Conservation (phyloP, 2,797 vertebrate genomes). For the Glyptemys insculpta region DNA sequence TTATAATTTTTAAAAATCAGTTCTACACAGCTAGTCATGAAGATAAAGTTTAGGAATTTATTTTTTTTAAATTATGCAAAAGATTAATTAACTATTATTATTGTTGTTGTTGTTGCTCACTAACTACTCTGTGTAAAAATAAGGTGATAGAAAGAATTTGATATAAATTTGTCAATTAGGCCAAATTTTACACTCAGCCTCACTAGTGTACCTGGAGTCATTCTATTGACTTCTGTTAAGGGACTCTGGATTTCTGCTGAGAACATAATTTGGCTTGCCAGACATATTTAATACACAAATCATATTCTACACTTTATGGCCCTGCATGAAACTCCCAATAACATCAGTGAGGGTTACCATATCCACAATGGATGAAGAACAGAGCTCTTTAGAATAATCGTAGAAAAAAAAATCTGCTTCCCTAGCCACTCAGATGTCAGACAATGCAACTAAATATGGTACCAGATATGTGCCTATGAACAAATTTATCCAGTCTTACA, state of each 20-base stretch:
- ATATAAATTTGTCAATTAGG: not conserved
- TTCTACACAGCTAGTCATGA: not conserved
- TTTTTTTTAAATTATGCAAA: not conserved
- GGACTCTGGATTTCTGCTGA: not conserved
- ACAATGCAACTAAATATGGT: not conserved
- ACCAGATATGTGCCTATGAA: not conserved
- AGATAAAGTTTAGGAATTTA: not conserved
- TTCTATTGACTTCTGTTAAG: not conserved
- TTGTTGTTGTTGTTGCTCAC: not conserved
- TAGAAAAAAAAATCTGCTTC: not conserved
- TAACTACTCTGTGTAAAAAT: not conserved
- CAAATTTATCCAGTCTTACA: not conserved
- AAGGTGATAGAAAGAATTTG: not conserved
- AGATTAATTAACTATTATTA: not conserved
- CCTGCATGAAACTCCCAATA: not conserved
- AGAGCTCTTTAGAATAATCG: not conserved
- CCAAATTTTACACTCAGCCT: not conserved
- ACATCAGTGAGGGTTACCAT: not conserved
- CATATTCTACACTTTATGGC: not conserved
- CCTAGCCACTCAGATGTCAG: not conserved
- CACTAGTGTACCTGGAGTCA: not conserved
- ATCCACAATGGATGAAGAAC: not conserved
- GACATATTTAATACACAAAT: not conserved
- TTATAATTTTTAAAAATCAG: not conserved
- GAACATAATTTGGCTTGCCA: not conserved